phyloP scores from a whole-genome alignment of 37 sponge, comb jelly and placozoan genomes.

The Spongilla lacustris region DNA sequence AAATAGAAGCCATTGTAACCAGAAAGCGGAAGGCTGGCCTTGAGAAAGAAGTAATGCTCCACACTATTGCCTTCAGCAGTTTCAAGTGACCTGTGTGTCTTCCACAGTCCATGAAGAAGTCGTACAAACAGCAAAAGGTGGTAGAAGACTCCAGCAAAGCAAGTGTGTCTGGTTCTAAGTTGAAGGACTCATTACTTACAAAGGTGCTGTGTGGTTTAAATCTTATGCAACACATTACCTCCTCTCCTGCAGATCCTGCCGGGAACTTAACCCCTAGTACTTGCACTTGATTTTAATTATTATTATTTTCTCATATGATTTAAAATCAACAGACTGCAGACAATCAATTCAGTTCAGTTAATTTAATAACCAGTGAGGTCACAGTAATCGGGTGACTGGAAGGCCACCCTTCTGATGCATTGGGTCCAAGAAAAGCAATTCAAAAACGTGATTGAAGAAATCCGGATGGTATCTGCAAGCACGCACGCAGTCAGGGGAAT shows the following conservation, averaged over 20 bases:
- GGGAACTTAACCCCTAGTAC: not conserved
- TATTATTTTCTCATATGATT: not conserved
- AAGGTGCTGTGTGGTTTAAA: not conserved
- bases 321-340: not conserved
- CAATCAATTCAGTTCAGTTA: not conserved
- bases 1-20: conserved; percentile 70
- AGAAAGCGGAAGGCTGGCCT: conserved; percentile 70
- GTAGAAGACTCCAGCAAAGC: not conserved
- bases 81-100: too few species aligned
- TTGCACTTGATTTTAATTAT: not conserved
- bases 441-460: conserved; percentile 88
- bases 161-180: not conserved
- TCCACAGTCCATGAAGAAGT: not conserved
- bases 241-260: not conserved
- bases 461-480: conserved; percentile 86
- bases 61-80: not conserved
- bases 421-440: conserved; percentile 64
- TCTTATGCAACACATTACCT: not conserved
- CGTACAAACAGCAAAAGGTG: not conserved
- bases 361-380: not conserved
- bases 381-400: conserved; percentile 23
- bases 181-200: conserved; percentile 1
- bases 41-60: not conserved
- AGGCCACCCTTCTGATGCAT: not conserved
- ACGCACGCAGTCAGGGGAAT: conserved; percentile 83